Base-by-base conservation (phyloP, 2,888 invertebrate species). In the Elgonia sp. region DNA sequence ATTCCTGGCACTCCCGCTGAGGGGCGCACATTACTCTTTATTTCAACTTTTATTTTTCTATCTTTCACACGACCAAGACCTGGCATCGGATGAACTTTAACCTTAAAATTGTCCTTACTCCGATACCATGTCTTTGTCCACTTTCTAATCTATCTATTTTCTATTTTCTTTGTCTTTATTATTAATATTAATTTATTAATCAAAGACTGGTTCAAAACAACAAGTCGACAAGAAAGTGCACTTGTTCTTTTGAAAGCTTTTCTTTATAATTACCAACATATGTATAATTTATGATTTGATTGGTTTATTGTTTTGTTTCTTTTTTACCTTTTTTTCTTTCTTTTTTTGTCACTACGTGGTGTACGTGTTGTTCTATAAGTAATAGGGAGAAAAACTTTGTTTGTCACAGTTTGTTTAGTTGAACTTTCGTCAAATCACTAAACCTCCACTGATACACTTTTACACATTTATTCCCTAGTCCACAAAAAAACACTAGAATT, bases 11-110 rank as follows among this genome's bases (percentile, higher is more conserved):
- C 90, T 91, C 90, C 89, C 88, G 87, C 87, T 85, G 92, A 90
- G 92, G 91, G 90, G 91, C 91, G 89, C 92, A 92, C 92, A 91
- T 91, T 93, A 92, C 91, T 92, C 91, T 91, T 76, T 81, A 90
- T 89, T 86, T 86, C 62, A 72, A 57, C 88, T 92, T 93, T 91
- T 65, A 75, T 92, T 89, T 93, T 92, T 91, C 90, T 91, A 91
- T 90, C n/a, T 91, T 91, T 91, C 89, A 90, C 89, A 88, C 82
- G 89, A 89, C 89, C 88, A 89, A 89, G 91, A 89, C 86, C 75
- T 90, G 89, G 88, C 87, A 55, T 65, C 63, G 72, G 9, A n/a
- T 14, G 53, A 53, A 53, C n/a, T 53, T 6, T 53, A 18, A 57
- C 8, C 8, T 53, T 9, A n/a, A 57, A 57, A 60, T 0, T 14